phyloP scores from a whole-genome alignment of 2,113 vertebrate genomes.

The Acrocephalus arundinaceus region DNA sequence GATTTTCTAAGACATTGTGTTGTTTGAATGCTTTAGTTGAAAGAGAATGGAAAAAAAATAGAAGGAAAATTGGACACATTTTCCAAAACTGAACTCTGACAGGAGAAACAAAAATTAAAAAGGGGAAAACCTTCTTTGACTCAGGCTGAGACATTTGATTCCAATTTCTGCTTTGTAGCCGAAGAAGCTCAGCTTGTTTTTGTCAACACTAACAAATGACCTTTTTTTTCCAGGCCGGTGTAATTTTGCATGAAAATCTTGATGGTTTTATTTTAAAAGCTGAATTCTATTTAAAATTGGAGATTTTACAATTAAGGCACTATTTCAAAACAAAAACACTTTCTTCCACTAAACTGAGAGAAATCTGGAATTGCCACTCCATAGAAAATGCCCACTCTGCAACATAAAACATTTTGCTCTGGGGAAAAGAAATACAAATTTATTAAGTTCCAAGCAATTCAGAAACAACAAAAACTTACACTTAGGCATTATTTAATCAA shows the following conservation, averaged over 20 bases:
- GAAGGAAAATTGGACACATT: neutral
- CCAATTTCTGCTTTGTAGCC: neutral
- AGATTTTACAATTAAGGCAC: neutral
- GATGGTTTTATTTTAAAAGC: neutral
- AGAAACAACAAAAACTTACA: neutral
- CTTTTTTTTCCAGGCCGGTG: neutral
- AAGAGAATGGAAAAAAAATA: neutral
- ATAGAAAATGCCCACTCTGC: neutral
- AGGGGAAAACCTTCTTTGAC: neutral
- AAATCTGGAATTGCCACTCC: neutral
- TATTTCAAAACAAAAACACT: neutral
- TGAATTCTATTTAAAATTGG: neutral
- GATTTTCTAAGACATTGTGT: neutral
- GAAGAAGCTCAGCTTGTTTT: neutral
- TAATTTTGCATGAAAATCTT: neutral
- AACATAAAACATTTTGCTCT: neutral
- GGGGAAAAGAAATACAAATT: neutral
- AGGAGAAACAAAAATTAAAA: neutral
- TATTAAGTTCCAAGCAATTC: neutral
- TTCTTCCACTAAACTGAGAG: neutral
- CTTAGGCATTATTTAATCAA: neutral
- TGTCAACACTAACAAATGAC: neutral
- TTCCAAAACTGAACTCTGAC: neutral
- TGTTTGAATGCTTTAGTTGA: neutral
- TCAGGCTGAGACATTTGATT: neutral